A percentile compares a stretch with the other conserved stretches of the same genome.
These are phyloP conservation scores for Drosophila meridiana DNA, from an alignment of 2,888 invertebrate species.

Conservation along the genomic window DNA sequence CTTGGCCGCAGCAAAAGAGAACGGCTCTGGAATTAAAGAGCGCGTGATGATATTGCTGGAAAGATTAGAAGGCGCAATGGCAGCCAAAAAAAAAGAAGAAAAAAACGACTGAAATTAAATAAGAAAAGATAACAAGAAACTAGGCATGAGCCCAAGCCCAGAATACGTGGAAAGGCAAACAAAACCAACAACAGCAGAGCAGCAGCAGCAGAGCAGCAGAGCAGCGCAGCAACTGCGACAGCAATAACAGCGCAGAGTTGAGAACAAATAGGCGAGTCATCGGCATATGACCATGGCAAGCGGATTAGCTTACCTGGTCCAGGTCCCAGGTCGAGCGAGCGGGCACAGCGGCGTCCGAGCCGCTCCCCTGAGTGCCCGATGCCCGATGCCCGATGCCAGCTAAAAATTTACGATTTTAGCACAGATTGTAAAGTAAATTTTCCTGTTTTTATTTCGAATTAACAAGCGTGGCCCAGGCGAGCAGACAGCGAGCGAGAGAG, in stretches of 20 bases:
- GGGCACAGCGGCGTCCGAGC: slow-evolving; percentile 19
- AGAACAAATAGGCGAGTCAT: slow-evolving; percentile 76
- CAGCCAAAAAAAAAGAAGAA: slow-evolving; percentile 69
- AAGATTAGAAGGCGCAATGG: slow-evolving; percentile 79
- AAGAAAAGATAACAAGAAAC: slow-evolving; percentile 76
- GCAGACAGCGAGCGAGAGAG: slow-evolving; percentile 19
- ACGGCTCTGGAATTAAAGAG: slow-evolving; percentile 18
- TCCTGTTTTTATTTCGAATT: slow-evolving; percentile 82
- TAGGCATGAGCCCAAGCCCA: slow-evolving; percentile 57
- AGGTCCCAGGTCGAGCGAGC: slow-evolving; percentile 21
- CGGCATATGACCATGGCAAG: slow-evolving; percentile 71
- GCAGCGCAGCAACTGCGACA: not conserved
- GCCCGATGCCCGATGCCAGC: slow-evolving; percentile 50
- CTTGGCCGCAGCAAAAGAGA: slow-evolving; percentile 15
- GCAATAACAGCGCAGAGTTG: slow-evolving; percentile 29
- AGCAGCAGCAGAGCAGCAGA: not conserved
- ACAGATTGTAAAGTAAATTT: slow-evolving; percentile 82
- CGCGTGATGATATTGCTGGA: slow-evolving; percentile 78
- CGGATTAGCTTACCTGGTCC: slow-evolving; percentile 72
- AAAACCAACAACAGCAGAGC: slow-evolving; percentile 14
- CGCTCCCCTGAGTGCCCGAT: slow-evolving; percentile 59
- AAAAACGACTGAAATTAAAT: slow-evolving; percentile 72
- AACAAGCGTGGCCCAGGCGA: slow-evolving; percentile 68
- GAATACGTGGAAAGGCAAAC: slow-evolving; percentile 59
- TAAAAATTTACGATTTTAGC: slow-evolving; percentile 82